Evolutionary conservation across 2,113 vertebrate species (phyloP).

Genomic region (Acanthochromis polyacanthus): DNA sequence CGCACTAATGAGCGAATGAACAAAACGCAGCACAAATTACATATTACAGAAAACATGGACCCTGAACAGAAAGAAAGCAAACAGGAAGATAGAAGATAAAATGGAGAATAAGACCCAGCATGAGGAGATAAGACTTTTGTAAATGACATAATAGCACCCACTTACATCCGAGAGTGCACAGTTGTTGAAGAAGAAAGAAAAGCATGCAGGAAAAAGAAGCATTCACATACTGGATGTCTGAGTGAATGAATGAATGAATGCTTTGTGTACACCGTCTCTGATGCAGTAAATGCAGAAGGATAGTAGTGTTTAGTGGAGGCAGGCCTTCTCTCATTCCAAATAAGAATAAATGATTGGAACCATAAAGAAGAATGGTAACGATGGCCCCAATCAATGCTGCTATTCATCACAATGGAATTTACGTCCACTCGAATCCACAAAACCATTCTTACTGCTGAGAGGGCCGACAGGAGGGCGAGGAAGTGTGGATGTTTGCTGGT

Average conservation of each 20-base stretch:
- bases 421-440: conserved; percentile 37
- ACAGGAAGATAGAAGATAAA: too few relatives aligned
- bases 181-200: neutral
- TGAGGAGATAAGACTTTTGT: too few relatives aligned
- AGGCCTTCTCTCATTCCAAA: conserved; percentile 39
- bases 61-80: too few relatives aligned
- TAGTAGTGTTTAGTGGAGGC: conserved; percentile 41
- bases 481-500: neutral
- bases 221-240: neutral
- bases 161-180: too few relatives aligned
- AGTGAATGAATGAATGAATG: conserved; percentile 13
- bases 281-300: conserved; percentile 31
- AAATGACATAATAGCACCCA: too few relatives aligned
- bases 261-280: neutral
- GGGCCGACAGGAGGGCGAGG: neutral
- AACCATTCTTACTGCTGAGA: conserved; percentile 27
- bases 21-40: neutral
- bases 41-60: too few relatives aligned
- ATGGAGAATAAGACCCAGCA: too few relatives aligned
- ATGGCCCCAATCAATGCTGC: conserved; percentile 46
- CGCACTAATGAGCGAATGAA: neutral
- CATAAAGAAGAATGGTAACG: conserved; percentile 42
- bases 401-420: conserved; percentile 61
- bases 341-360: conserved; percentile 55
- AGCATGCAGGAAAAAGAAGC: too few relatives aligned